Evolutionary conservation across 35 echinoderm and acorn worm species (phyloP).

Genomic region (Lytechinus variegatus): DNA sequence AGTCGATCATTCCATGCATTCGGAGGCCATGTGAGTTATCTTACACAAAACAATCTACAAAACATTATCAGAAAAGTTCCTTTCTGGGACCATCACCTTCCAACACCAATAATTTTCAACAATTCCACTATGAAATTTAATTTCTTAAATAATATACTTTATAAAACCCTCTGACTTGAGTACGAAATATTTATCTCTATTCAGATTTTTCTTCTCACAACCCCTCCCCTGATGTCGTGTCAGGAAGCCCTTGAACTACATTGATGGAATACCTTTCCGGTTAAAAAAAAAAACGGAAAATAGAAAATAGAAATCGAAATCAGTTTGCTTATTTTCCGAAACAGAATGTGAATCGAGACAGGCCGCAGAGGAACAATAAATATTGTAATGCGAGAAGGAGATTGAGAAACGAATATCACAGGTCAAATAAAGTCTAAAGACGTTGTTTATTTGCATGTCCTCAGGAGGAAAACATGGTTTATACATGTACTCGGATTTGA

Average conservation of each 20-base stretch:
- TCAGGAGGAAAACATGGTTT: background rate
- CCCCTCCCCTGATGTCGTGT: too few relatives aligned
- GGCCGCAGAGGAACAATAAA: background rate
- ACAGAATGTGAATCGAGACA: background rate
- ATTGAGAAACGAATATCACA: background rate
- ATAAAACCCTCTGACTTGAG: too few relatives aligned
- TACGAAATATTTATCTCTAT: too few relatives aligned
- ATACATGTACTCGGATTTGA: background rate
- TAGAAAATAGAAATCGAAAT: background rate
- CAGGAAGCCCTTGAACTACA: background rate
- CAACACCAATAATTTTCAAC: too few relatives aligned
- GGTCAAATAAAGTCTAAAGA: background rate
- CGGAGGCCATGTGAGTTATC: too few relatives aligned
- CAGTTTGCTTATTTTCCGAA: background rate
- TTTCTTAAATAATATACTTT: too few relatives aligned
- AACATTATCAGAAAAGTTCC: too few relatives aligned
- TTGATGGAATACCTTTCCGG: background rate
- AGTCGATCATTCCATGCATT: too few relatives aligned
- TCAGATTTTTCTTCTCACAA: too few relatives aligned
- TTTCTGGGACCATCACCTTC: too few relatives aligned
- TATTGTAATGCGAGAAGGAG: background rate
- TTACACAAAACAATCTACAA: too few relatives aligned
- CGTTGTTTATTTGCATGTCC: slow-evolving; percentile 3
- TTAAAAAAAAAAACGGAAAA: background rate
- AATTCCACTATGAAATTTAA: too few relatives aligned